Evolutionary conservation across 1,140 invertebrate genomes (phyloP).

Genomic region (Drosophila fuyamai): DNA sequence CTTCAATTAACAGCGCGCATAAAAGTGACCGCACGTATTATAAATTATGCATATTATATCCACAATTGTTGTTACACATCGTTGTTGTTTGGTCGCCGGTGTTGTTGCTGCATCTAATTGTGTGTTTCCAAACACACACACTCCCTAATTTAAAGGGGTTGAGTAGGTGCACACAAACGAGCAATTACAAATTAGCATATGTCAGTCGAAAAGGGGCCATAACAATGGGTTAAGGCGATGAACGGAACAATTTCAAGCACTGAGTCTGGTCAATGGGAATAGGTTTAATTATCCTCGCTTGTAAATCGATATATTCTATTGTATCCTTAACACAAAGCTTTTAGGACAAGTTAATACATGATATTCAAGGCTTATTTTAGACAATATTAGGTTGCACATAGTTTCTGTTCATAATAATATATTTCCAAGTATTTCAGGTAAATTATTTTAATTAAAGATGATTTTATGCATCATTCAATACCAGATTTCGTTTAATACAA

Average conservation of each 20-base stretch:
- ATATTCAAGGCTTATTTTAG: neutral
- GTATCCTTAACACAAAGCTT: neutral
- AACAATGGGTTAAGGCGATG: conserved; percentile 19
- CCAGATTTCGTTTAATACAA: too few relatives aligned
- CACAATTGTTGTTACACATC: conserved; percentile 51
- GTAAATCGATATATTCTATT: neutral
- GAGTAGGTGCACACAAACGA: conserved; percentile 10
- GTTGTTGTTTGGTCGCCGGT: conserved; percentile 19
- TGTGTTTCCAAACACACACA: neutral
- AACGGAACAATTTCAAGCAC: conserved; percentile 8
- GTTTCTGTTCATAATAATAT: too few relatives aligned
- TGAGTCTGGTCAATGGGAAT: neutral
- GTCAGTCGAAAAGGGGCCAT: neutral
- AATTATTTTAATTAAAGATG: too few relatives aligned
- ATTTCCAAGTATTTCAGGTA: too few relatives aligned
- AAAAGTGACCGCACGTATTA: conserved; percentile 58
- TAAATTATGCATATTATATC: conserved; percentile 57
- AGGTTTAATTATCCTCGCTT: neutral
- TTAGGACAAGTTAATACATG: neutral
- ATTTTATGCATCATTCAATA: too few relatives aligned
- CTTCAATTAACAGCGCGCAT: conserved; percentile 65
- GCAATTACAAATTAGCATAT: conserved; percentile 40
- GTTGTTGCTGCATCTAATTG: conserved; percentile 27
- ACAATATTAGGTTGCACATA: neutral
- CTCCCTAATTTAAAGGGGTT: neutral